phyloP scores from a whole-genome alignment of 2,113 vertebrate species.

The Diphyllodes magnificus region DNA sequence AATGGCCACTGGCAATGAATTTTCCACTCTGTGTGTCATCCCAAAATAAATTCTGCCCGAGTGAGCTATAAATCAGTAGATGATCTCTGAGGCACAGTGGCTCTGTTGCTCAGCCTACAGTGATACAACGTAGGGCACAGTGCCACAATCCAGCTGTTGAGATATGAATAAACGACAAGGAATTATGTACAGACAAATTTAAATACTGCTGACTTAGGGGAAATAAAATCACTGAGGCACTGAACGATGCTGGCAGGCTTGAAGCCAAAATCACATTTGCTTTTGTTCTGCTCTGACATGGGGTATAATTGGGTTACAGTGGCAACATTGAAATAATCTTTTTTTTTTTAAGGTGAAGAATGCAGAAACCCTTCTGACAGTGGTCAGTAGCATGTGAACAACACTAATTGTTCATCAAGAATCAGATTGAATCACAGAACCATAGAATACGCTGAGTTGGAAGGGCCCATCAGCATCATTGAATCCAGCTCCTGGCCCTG shows the following conservation, averaged over 20 bases:
- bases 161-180: slow-evolving; percentile 3
- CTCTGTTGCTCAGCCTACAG: neutral
- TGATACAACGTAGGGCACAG: neutral
- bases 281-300: slow-evolving; percentile 17
- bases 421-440: neutral
- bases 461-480: neutral
- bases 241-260: neutral
- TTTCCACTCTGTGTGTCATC: neutral
- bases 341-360: neutral
- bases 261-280: slow-evolving; percentile 30
- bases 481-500: neutral
- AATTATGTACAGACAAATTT: slow-evolving; percentile 46
- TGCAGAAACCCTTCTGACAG: neutral
- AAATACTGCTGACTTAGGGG: slow-evolving; percentile 32
- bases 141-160: slow-evolving; percentile 23
- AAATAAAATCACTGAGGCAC: slow-evolving; percentile 8
- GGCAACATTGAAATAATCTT: neutral
- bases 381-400: neutral
- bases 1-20: neutral
- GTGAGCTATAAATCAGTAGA: neutral
- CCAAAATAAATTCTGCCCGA: neutral
- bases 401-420: neutral
- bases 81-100: neutral
- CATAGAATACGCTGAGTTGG: neutral
- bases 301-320: neutral